phyloP scores from a whole-genome alignment of 2,797 vertebrate species.

The Lutjanus argentimaculatus region DNA sequence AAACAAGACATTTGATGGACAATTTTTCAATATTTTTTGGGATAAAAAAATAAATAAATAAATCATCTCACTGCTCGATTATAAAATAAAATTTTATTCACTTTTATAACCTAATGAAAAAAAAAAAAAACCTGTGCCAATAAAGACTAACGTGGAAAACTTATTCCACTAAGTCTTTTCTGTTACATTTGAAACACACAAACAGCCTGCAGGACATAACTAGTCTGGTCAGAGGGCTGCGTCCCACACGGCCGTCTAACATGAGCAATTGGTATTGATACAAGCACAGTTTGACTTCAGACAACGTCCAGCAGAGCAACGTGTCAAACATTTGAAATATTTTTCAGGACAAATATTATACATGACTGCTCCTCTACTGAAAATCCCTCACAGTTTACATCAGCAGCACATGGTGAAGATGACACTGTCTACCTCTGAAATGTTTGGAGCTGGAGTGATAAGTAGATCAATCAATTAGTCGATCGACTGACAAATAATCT shows the following conservation, averaged over 20 bases:
- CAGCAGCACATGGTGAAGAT: slow-evolving; percentile 4
- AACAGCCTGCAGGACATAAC: neutral
- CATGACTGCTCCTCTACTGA: slow-evolving; percentile 13
- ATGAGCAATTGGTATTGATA: slow-evolving; percentile 32
- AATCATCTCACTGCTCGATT: neutral
- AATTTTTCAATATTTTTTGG: neutral
- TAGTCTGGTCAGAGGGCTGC: slow-evolving; percentile 8
- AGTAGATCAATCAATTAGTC: neutral
- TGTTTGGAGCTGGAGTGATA: neutral
- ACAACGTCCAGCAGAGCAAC: slow-evolving; percentile 36
- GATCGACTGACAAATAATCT: too few species aligned
- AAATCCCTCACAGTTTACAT: slow-evolving; percentile 39
- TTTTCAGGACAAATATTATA: slow-evolving; percentile 12
- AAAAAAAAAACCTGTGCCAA: neutral
- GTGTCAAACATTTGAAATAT: slow-evolving; percentile 45
- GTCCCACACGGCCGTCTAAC: slow-evolving; percentile 30
- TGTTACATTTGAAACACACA: slow-evolving; percentile 9
- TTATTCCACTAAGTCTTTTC: neutral
- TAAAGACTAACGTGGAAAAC: neutral
- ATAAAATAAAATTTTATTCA: neutral
- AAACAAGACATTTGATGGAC: neutral
- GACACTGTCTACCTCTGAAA: neutral
- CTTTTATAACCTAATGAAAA: neutral
- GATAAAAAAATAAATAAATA: neutral
- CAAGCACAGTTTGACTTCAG: slow-evolving; percentile 35